Percentiles rank a stretch among this genome's conserved stretches.
Conservation (phyloP, 2,888 invertebrate species). For the Pomacea canaliculata region DNA sequence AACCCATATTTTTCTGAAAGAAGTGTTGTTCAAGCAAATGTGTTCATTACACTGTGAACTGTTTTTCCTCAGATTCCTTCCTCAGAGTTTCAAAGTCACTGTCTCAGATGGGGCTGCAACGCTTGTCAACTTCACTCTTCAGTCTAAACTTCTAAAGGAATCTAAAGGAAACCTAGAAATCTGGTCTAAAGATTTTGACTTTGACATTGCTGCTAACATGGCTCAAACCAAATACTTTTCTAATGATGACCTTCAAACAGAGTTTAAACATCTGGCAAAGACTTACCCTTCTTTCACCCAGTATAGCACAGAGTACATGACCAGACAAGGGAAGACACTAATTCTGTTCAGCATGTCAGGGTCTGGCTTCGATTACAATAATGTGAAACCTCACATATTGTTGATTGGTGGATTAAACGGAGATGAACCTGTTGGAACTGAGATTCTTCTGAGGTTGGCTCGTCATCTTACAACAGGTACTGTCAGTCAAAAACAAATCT, state of each 20-base stretch:
- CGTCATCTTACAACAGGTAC: conserved; percentile 78
- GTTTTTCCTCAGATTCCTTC: conserved; percentile 49
- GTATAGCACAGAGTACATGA: conserved; percentile 40
- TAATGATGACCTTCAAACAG: conserved; percentile 76
- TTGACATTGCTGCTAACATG: conserved; percentile 70
- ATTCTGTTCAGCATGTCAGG: conserved; percentile 51
- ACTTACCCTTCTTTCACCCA: conserved; percentile 32
- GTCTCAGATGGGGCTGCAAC: conserved; percentile 75
- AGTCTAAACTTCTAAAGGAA: conserved; percentile 65
- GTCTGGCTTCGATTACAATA: conserved; percentile 33
- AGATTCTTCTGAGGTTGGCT: conserved; percentile 74
- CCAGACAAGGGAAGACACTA: conserved; percentile 37
- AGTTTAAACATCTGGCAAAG: conserved; percentile 35
- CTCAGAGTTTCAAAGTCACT: conserved; percentile 76
- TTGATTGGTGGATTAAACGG: conserved; percentile 80
- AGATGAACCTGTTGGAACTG: conserved; percentile 63
- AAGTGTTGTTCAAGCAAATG: too few species aligned
- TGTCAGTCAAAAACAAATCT: background rate
- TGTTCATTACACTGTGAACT: too few species aligned
- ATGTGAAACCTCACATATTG: conserved; percentile 82
- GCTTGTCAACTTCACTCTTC: conserved; percentile 82
- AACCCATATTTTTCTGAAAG: too few species aligned
- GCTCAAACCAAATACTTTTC: conserved; percentile 76
- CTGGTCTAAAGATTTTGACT: conserved; percentile 76
- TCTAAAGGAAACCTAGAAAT: conserved; percentile 71